A percentile compares a stretch with the other conserved stretches of the same genome.
phyloP scores from a whole-genome alignment of 2,113 vertebrate genomes.

The Ahaetulla prasina region DNA sequence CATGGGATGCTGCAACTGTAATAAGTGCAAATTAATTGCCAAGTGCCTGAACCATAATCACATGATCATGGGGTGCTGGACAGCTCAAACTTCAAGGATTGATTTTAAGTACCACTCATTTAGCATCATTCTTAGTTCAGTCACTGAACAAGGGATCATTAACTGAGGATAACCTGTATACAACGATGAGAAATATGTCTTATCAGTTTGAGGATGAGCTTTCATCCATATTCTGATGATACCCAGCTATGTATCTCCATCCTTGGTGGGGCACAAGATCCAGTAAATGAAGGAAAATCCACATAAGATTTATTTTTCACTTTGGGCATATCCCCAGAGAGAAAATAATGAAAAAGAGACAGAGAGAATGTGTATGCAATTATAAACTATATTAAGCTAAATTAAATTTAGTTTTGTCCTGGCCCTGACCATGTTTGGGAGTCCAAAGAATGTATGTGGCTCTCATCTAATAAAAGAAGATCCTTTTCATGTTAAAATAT shows the following conservation, averaged over 20 bases:
- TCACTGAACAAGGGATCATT: neutral
- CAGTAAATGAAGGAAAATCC: neutral
- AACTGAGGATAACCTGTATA: neutral
- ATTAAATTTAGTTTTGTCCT: neutral
- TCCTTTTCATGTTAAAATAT: neutral
- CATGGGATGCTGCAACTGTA: neutral
- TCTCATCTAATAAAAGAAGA: neutral
- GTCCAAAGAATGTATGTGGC: neutral
- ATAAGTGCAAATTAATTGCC: neutral
- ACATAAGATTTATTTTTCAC: neutral
- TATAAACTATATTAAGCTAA: neutral
- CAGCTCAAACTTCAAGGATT: neutral
- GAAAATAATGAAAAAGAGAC: neutral
- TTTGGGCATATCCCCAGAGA: neutral
- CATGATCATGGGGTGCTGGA: neutral
- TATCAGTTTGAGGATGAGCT: neutral
- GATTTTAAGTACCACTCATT: neutral
- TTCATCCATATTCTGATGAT: neutral
- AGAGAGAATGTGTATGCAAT: neutral
- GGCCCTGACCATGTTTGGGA: neutral
- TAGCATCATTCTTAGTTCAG: neutral
- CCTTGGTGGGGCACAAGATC: neutral
- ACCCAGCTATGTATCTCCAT: neutral
- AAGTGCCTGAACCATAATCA: neutral
- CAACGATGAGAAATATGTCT: neutral